Conservation (phyloP, 2,113 vertebrate genomes). For the Tauraco erythrolophus region DNA sequence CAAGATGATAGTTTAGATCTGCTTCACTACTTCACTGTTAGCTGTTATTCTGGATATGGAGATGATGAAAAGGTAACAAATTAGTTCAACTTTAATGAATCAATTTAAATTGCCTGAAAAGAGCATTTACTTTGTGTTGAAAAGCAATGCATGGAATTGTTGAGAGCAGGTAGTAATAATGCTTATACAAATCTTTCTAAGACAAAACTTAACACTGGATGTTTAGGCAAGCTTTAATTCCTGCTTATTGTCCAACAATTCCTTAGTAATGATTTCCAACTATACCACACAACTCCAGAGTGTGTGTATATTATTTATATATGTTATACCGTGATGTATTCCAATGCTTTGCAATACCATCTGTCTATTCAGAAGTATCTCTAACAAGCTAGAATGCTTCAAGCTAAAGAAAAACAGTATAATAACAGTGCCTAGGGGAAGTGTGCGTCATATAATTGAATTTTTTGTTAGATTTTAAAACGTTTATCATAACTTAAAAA, state of each 20-base stretch:
- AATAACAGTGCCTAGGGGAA: background rate
- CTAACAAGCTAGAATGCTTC: background rate
- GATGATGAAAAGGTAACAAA: constrained; percentile 89
- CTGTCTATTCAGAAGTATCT: background rate
- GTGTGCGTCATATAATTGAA: background rate
- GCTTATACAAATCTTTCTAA: background rate
- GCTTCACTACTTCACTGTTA: constrained; percentile 91
- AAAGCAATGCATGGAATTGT: background rate
- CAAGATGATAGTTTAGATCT: constrained; percentile 92
- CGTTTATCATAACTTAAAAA: background rate
- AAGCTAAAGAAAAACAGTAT: background rate
- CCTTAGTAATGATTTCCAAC: background rate
- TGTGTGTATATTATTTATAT: background rate
- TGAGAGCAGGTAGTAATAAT: background rate
- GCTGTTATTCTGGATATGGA: constrained; percentile 92
- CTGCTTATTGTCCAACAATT: background rate
- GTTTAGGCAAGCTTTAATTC: background rate
- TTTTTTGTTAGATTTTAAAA: background rate
- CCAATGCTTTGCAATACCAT: background rate
- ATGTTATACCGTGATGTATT: background rate
- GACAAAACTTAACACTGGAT: background rate
- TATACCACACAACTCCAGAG: background rate
- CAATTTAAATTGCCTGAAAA: background rate
- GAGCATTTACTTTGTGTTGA: background rate
- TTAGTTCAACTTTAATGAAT: background rate